A percentile compares a stretch with the other conserved stretches of the same genome.
These are phyloP conservation scores for Calliphora vomitoria DNA, from an alignment of 2,888 invertebrate genomes.

Conservation along the genomic window DNA sequence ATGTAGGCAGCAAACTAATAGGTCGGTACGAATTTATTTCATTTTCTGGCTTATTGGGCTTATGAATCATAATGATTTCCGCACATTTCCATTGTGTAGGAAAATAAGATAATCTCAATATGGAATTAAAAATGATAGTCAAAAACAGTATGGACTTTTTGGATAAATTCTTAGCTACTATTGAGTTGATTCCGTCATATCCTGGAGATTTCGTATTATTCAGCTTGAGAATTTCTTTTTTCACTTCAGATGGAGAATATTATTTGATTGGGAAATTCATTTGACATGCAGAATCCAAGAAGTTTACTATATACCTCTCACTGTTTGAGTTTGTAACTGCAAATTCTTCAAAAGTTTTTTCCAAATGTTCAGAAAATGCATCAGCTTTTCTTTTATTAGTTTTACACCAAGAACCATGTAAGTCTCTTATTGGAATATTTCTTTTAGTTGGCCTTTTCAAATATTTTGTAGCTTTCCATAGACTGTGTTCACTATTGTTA, in stretches of 20 bases:
- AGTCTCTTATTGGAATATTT: conserved; percentile 28
- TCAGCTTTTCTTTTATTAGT: conserved; percentile 1
- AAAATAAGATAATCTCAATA: background rate
- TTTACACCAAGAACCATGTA: conserved; percentile 25
- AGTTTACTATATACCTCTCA: conserved; percentile 15
- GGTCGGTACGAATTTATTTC: too few relatives aligned
- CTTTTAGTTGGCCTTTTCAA: conserved; percentile 20
- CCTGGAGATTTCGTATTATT: conserved; percentile 51
- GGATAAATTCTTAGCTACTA: background rate
- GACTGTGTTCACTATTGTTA: conserved; percentile 6
- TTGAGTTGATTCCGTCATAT: background rate
- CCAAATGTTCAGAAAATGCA: background rate
- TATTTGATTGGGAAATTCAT: conserved; percentile 35
- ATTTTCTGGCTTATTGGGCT: too few relatives aligned
- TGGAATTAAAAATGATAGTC: background rate
- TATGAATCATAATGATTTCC: background rate
- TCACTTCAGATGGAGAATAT: conserved; percentile 19
- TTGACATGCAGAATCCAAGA: conserved; percentile 30
- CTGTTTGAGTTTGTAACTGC: background rate
- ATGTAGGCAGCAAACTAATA: background rate
- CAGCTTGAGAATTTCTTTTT: conserved; percentile 19
- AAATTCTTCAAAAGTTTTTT: background rate
- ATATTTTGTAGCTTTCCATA: conserved; percentile 6
- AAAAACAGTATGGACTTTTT: background rate
- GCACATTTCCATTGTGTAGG: conserved; percentile 17